Evolutionary conservation across 2,797 vertebrate genomes (phyloP).

Genomic region (Tolypeutes matacus): DNA sequence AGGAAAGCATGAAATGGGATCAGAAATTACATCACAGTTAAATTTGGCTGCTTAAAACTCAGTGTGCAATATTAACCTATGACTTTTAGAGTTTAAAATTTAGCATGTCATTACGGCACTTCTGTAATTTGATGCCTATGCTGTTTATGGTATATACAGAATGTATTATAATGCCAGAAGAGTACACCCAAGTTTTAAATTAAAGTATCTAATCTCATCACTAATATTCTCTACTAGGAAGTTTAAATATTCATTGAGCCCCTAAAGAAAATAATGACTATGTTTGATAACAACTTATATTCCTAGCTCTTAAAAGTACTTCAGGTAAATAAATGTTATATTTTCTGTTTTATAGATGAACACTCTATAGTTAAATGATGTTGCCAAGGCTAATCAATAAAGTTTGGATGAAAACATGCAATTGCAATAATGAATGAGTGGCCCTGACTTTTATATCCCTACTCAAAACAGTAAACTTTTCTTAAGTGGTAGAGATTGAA

Average conservation of each 20-base stretch:
- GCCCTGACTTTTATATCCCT: not conserved
- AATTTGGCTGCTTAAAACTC: conserved; percentile 1
- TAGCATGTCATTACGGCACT: conserved; percentile 41
- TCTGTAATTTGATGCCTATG: conserved; percentile 29
- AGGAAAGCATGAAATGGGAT: conserved; percentile 41
- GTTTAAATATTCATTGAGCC: conserved; percentile 26
- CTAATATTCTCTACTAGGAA: not conserved
- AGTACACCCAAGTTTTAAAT: conserved; percentile 3
- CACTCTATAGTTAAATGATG: not conserved
- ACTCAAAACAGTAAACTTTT: conserved; percentile 21
- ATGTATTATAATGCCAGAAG: not conserved
- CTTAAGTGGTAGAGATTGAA: not conserved
- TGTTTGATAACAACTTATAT: not conserved
- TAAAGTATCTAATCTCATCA: not conserved
- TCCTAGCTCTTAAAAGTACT: not conserved
- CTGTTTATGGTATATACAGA: not conserved
- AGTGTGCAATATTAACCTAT: not conserved
- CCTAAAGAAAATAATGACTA: conserved; percentile 37
- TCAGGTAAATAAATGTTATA: not conserved
- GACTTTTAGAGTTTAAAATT: conserved; percentile 38
- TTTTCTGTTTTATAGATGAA: conserved; percentile 11
- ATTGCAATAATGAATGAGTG: not conserved
- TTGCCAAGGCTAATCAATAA: not conserved
- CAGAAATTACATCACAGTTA: conserved; percentile 48
- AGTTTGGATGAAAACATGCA: not conserved